Conservation (phyloP, 2,888 invertebrate genomes). For the Heliconius sara region DNA sequence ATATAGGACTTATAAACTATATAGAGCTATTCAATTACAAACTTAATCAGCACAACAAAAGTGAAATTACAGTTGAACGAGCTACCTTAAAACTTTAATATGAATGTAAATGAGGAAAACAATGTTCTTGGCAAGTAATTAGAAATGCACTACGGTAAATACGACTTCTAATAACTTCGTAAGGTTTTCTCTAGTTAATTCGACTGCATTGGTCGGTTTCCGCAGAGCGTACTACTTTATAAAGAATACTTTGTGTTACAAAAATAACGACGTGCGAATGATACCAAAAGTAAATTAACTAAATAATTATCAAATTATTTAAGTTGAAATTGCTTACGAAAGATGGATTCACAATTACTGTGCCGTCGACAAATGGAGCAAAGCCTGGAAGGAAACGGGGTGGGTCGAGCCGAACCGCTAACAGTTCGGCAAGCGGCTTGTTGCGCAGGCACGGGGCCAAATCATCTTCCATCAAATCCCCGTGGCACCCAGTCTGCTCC, state of each 20-base stretch:
- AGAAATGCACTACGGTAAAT: constrained; percentile 20
- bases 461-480: constrained; percentile 91
- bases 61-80: constrained; percentile 17
- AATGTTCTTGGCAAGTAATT: constrained; percentile 20
- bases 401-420: constrained; percentile 89
- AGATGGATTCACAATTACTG: constrained; percentile 88
- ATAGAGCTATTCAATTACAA: not conserved
- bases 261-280: not conserved
- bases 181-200: not conserved
- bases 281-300: constrained; percentile 20
- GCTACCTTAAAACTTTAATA: constrained; percentile 28
- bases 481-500: constrained; percentile 92
- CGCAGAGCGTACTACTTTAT: not conserved
- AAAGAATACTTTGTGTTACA: not conserved
- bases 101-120: constrained; percentile 31
- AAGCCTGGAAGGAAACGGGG: constrained; percentile 94
- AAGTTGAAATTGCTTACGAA: constrained; percentile 72
- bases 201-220: not conserved
- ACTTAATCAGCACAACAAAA: constrained; percentile 19
- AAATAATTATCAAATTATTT: constrained; percentile 13
- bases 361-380: constrained; percentile 97
- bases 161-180: constrained; percentile 19
- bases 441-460: constrained; percentile 92
- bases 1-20: not conserved
- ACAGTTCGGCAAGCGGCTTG: constrained; percentile 89